phyloP scores from a whole-genome alignment of 2,888 invertebrate genomes.

The Dioctria rufipes region DNA sequence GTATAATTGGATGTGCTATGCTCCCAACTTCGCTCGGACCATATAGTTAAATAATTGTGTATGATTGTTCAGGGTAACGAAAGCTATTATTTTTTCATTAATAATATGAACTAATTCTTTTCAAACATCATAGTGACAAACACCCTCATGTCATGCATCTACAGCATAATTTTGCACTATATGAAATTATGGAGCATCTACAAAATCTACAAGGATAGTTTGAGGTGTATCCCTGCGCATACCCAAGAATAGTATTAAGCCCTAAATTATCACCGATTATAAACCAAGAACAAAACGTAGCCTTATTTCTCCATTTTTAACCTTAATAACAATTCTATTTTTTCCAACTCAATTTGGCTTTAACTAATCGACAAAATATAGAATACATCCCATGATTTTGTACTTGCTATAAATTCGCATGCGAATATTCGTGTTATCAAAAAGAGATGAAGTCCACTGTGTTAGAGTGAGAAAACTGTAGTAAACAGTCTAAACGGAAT shows the following conservation, averaged over 20 bases:
- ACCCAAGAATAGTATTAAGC: no score
- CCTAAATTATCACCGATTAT: constrained; percentile 59
- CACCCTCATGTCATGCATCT: no score
- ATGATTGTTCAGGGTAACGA: background rate
- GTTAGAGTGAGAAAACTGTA: no score
- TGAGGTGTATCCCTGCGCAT: constrained; percentile 55
- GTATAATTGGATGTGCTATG: constrained; percentile 13
- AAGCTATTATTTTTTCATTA: constrained; percentile 50
- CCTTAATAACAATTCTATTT: constrained; percentile 39
- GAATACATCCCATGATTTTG: no score
- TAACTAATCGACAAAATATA: no score
- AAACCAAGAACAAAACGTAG: constrained; percentile 56
- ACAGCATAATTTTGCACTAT: no score
- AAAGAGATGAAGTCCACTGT: no score
- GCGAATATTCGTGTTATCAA: no score
- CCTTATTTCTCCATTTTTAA: background rate
- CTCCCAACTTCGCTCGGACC: constrained; percentile 50
- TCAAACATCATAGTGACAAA: constrained; percentile 57
- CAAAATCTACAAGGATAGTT: constrained; percentile 57
- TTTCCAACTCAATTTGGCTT: constrained; percentile 1
- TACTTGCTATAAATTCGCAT: no score
- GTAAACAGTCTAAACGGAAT: no score
- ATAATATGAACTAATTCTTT: constrained; percentile 55
- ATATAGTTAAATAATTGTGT: constrained; percentile 31
- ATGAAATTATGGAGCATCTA: constrained; percentile 44